These are phyloP conservation scores for Chelmon rostratus DNA, from an alignment of 2,797 vertebrate genomes.

Conservation along the genomic window DNA sequence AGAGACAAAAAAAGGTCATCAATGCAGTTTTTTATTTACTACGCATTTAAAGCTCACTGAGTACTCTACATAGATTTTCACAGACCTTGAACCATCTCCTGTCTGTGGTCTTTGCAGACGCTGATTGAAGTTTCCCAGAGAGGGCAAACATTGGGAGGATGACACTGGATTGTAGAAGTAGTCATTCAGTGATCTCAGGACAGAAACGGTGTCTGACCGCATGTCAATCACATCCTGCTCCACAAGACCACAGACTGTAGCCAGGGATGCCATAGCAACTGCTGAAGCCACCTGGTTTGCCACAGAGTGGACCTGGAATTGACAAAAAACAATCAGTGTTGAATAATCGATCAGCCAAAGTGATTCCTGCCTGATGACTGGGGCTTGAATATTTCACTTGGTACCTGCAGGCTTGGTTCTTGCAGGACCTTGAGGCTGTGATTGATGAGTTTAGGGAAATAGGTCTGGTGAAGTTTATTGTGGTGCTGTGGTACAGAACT, in stretches of 20 bases:
- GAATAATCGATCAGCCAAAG: conserved; percentile 18
- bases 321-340: conserved; percentile 13
- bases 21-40: not conserved
- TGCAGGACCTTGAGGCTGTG: conserved; percentile 84
- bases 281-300: conserved; percentile 86
- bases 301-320: conserved; percentile 84
- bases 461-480: conserved; percentile 73
- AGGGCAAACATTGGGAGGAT: conserved; percentile 43
- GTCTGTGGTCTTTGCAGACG: conserved; percentile 86
- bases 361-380: not conserved
- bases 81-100: conserved; percentile 73
- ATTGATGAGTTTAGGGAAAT: conserved; percentile 84
- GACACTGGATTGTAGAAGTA: conserved; percentile 77
- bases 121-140: conserved; percentile 80
- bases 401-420: conserved; percentile 80
- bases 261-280: conserved; percentile 88
- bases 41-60: not conserved
- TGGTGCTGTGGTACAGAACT: conserved; percentile 68
- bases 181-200: conserved; percentile 77
- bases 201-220: conserved; percentile 71
- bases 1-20: conserved; percentile 33
- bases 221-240: conserved; percentile 65
- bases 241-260: conserved; percentile 84
- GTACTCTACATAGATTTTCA: not conserved
- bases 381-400: not conserved